Conservation (phyloP, 1,140 invertebrate species). For the Heliconius nattereri region DNA sequence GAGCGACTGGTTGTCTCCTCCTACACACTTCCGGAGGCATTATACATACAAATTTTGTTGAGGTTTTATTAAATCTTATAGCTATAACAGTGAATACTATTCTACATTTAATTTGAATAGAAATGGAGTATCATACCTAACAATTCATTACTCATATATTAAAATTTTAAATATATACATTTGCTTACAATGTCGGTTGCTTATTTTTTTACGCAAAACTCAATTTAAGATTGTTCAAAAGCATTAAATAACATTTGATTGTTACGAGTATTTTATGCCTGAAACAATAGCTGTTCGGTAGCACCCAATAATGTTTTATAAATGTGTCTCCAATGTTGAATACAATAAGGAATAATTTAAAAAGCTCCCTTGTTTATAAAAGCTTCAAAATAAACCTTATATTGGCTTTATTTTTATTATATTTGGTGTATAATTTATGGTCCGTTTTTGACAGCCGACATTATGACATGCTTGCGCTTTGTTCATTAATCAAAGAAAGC, state of each 20-base stretch:
- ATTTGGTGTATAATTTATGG: conserved; percentile 51
- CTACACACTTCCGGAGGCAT: conserved; percentile 63
- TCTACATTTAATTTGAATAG: conserved; percentile 35
- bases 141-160: no score
- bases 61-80: conserved; percentile 30
- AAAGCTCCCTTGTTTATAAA: conserved; percentile 24
- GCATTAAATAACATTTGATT: background rate
- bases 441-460: conserved; percentile 50
- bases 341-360: conserved; percentile 29
- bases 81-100: conserved; percentile 31
- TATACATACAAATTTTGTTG: conserved; percentile 36
- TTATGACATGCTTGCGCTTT: conserved; percentile 46
- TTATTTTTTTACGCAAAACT: background rate
- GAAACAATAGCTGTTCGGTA: conserved; percentile 21
- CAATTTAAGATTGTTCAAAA: background rate
- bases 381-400: conserved; percentile 28
- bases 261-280: background rate
- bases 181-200: background rate
- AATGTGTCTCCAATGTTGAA: conserved; percentile 25
- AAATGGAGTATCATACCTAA: background rate
- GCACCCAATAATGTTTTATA: conserved; percentile 11
- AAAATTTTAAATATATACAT: background rate
- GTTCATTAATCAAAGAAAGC: conserved; percentile 52
- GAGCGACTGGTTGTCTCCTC: conserved; percentile 43
- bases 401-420: conserved; percentile 39